Percentiles rank a stretch among this genome's conserved stretches.
Conservation (phyloP, 2,888 invertebrate species). For the Cremastobaeus sp. region DNA sequence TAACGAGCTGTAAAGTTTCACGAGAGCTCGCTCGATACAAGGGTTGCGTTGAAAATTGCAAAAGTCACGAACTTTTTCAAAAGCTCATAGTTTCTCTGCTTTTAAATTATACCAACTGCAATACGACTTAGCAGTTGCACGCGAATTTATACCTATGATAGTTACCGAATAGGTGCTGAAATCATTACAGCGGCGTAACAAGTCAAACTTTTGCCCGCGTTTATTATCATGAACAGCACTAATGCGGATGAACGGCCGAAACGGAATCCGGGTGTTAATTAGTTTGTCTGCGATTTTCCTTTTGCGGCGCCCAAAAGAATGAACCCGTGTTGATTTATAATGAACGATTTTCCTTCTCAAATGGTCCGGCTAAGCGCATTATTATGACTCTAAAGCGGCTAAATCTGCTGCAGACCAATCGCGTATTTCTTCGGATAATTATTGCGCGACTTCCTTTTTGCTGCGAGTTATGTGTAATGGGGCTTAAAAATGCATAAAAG, state of each 20-base stretch:
- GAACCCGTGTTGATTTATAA: constrained; percentile 22
- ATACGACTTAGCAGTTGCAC: constrained; percentile 34
- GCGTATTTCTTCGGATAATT: constrained; percentile 9
- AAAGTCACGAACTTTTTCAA: constrained; percentile 57
- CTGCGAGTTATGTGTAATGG: constrained; percentile 9
- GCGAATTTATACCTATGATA: constrained; percentile 44
- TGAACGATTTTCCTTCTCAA: constrained; percentile 9
- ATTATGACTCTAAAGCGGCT: constrained; percentile 4
- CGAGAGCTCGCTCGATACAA: constrained; percentile 59
- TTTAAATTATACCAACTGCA: constrained; percentile 46
- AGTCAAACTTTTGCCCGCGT: constrained; percentile 41
- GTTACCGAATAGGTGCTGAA: constrained; percentile 33
- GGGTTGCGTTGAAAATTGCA: constrained; percentile 51
- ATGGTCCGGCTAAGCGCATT: too few relatives aligned
- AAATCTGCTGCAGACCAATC: constrained; percentile 3
- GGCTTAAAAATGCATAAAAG: constrained; percentile 25
- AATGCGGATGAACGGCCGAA: constrained; percentile 42
- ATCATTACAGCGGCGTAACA: constrained; percentile 37
- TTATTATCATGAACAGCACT: constrained; percentile 39
- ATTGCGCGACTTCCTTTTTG: constrained; percentile 17
- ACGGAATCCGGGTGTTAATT: constrained; percentile 40
- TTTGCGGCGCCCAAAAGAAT: constrained; percentile 1
- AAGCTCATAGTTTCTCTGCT: constrained; percentile 45
- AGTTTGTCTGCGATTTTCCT: constrained; percentile 12
- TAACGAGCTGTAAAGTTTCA: constrained; percentile 68